Evolutionary conservation across 2,113 vertebrate genomes (phyloP).

Genomic region (Diglossa brunneiventris): DNA sequence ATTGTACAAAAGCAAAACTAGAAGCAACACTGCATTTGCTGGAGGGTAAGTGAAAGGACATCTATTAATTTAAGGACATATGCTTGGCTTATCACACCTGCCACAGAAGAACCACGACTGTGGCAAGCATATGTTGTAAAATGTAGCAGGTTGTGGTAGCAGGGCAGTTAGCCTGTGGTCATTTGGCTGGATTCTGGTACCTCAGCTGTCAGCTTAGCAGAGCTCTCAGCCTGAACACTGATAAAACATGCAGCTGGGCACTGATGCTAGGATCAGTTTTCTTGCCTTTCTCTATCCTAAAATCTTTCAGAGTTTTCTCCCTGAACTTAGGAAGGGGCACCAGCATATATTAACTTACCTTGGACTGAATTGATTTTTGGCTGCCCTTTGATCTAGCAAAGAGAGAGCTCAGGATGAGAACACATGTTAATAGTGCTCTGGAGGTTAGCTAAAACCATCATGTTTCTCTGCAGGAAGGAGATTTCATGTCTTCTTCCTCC

Average conservation of each 20-base stretch:
- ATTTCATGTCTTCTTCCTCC: neutral
- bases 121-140: neutral
- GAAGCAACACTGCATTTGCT: neutral
- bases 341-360: neutral
- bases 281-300: neutral
- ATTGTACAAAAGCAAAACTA: neutral
- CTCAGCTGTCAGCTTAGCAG: neutral
- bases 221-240: neutral
- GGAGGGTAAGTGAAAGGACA: neutral
- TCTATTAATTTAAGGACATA: neutral
- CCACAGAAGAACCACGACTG: neutral
- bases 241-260: neutral
- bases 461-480: constrained; percentile 12
- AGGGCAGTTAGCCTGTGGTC: neutral
- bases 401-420: neutral
- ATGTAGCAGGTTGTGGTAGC: neutral
- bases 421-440: neutral
- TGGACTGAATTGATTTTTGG: constrained; percentile 34
- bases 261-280: neutral
- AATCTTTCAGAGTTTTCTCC: neutral
- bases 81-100: neutral
- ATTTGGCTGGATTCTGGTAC: neutral
- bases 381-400: constrained; percentile 22
- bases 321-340: neutral
- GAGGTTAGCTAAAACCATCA: constrained; percentile 19